Evolutionary conservation across 2,888 invertebrate genomes (phyloP).

Genomic region (Heliconius ethilla): DNA sequence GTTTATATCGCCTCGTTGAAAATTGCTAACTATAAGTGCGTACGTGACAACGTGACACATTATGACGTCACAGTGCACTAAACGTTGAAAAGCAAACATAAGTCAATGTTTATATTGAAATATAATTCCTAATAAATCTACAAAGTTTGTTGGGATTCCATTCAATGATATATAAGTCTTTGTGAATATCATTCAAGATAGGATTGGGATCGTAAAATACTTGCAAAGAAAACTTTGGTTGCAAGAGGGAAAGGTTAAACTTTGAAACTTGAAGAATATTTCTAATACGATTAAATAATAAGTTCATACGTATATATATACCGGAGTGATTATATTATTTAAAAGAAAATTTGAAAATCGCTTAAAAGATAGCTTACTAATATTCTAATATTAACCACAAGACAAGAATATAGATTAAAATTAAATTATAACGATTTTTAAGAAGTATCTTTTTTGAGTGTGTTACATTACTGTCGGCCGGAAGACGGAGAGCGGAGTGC

Average conservation of each 20-base stretch:
- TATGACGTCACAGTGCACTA: constrained; percentile 24
- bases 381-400: too few relatives aligned
- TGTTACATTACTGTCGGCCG: too few relatives aligned
- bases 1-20: constrained; percentile 36
- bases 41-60: constrained; percentile 35
- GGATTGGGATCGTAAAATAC: constrained; percentile 35
- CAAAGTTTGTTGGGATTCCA: constrained; percentile 15
- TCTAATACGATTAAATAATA: background rate
- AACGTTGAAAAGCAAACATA: constrained; percentile 1
- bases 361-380: too few relatives aligned
- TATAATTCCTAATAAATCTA: background rate
- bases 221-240: constrained; percentile 19
- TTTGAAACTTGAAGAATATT: background rate
- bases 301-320: background rate
- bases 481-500: too few relatives aligned
- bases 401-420: too few relatives aligned
- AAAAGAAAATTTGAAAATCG: too few relatives aligned
- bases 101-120: background rate
- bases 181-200: constrained; percentile 24
- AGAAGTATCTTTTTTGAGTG: too few relatives aligned
- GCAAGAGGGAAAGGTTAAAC: constrained; percentile 15
- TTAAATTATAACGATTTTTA: too few relatives aligned
- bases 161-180: constrained; percentile 27
- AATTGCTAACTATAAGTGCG: constrained; percentile 30
- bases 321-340: background rate